Evolutionary conservation across 2,797 vertebrate species (phyloP), one percentile per base, ranked within the genome.

Genomic region (Phylloscopus collybita): DNA sequence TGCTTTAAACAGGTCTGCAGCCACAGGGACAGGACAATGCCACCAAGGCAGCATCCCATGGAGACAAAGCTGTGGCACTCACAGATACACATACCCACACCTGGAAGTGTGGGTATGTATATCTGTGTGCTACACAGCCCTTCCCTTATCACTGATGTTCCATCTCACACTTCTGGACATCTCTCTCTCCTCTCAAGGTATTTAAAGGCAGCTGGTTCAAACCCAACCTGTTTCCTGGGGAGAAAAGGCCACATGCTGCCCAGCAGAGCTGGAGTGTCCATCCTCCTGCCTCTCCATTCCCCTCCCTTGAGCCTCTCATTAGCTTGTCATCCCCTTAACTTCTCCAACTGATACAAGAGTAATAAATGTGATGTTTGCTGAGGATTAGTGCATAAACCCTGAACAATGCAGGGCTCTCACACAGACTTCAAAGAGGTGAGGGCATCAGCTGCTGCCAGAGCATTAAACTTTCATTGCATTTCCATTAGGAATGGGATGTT

Each of bases 391-490:
- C 71, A 34, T 21, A 87, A 93, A 84, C 23, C 71, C 60, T 10
- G n/a, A 90, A 84, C 74, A 90, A 86, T 5, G n/a, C 7, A 54
- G 36, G 54, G 86, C 72, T 82, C 67, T 89, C 90, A 62, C 0
- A 0, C 19, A 73, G 67, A 80, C 80, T 88, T 94, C 86, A 92
- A 92, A 95, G 92, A 51, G 79, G 67, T 44, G 40, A 83, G 44
- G 50, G 42, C 16, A 3, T 93, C 32, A 88, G 62, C 64, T 44
- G 9, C 11, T 84, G 88, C 61, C 73, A 93, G 73, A 79, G 76
- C 93, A 86, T 92, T 93, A 92, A 73, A 94, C 84, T 93, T 90
- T 90, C 82, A 90, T 70, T 80, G 76, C 44, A 11, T 81, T 92
- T 92, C 67, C 82, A 91, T 86, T 76, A 73, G 64, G 74, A 94